Evolutionary conservation across 2,113 vertebrate species (phyloP).

Genomic region (Gobius niger): DNA sequence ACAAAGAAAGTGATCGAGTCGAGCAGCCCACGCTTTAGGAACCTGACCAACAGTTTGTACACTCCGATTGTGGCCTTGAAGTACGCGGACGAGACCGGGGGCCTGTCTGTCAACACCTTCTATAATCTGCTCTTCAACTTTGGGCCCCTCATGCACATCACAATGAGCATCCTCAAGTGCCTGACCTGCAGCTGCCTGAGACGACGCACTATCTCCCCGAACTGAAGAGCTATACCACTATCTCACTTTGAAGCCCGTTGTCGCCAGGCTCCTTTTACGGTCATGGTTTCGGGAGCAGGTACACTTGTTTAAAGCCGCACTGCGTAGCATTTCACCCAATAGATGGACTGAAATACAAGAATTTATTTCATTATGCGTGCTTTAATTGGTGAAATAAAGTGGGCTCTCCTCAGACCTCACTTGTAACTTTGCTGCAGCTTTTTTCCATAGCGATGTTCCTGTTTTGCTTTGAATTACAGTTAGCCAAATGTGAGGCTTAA

Average conservation of each 20-base stretch:
- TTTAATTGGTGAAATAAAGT: too few relatives aligned
- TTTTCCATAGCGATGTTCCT: too few relatives aligned
- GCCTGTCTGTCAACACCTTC: slow-evolving; percentile 81
- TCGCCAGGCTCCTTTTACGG: slow-evolving; percentile 12
- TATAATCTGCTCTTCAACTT: slow-evolving; percentile 84
- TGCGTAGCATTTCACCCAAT: too few relatives aligned
- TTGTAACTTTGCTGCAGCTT: too few relatives aligned
- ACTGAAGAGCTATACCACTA: slow-evolving; percentile 60
- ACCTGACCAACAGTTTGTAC: slow-evolving; percentile 82
- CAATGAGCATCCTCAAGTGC: slow-evolving; percentile 75
- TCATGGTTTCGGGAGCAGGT: slow-evolving; percentile 36
- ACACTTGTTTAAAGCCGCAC: slow-evolving; percentile 16
- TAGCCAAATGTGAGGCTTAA: too few relatives aligned
- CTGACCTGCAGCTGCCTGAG: slow-evolving; percentile 85
- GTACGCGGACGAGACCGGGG: slow-evolving; percentile 81
- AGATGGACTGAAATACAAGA: too few relatives aligned
- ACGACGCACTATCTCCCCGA: slow-evolving; percentile 74
- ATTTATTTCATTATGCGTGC: too few relatives aligned
- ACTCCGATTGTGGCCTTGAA: slow-evolving; percentile 82
- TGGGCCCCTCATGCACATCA: slow-evolving; percentile 81
- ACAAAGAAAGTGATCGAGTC: slow-evolving; percentile 81
- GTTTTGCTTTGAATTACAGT: too few relatives aligned
- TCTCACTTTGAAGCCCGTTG: slow-evolving; percentile 3
- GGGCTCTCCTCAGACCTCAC: too few relatives aligned
- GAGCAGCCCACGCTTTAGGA: slow-evolving; percentile 77